phyloP scores from a whole-genome alignment of 1,140 invertebrate genomes.

The Campoletis sonorensis region DNA sequence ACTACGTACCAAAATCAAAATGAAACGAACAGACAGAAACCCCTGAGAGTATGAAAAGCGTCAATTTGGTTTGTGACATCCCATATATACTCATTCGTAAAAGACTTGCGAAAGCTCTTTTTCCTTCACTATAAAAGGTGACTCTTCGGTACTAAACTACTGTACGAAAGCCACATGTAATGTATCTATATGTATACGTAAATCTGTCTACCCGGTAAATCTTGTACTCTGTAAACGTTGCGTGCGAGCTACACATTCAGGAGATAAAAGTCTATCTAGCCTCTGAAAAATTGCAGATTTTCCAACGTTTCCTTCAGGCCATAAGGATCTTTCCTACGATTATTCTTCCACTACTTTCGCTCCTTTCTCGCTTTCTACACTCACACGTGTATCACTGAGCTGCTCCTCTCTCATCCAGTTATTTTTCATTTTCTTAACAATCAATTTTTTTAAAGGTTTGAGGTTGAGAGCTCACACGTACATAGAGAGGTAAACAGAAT shows the following conservation, averaged over 20 bases:
- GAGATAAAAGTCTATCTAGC: constrained; percentile 16
- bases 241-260: not conserved
- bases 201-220: not conserved
- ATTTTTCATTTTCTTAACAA: not conserved
- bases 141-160: not conserved
- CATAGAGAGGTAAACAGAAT: no score
- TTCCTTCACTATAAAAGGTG: not conserved
- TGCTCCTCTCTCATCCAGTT: not conserved
- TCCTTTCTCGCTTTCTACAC: not conserved
- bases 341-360: not conserved
- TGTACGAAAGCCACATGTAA: not conserved
- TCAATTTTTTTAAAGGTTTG: no score
- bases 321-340: not conserved
- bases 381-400: not conserved
- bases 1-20: not conserved
- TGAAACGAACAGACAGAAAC: not conserved
- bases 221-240: constrained; percentile 3
- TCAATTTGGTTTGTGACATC: not conserved
- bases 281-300: constrained; percentile 14
- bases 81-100: not conserved
- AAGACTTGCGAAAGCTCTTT: constrained; percentile 1
- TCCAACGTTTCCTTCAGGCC: not conserved
- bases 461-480: no score
- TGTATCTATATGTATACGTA: not conserved
- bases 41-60: not conserved